These are phyloP conservation scores for Phenganax marumi DNA, from an alignment of 92 coral and sea anemone species.

Conservation along the genomic window DNA sequence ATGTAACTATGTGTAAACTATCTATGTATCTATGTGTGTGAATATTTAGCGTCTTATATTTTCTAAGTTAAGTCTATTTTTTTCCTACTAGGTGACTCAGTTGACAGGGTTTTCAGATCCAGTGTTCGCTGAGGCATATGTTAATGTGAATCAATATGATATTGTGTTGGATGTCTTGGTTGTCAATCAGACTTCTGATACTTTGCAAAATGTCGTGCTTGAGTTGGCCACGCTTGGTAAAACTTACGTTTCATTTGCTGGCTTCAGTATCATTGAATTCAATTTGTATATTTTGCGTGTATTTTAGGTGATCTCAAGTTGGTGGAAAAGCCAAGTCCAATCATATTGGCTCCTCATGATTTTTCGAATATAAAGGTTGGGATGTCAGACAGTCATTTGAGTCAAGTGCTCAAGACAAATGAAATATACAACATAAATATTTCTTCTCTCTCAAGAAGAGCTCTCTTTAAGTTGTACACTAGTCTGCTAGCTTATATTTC, in stretches of 20 bases:
- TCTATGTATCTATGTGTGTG: neutral
- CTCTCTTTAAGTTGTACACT: no score
- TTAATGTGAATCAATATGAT: conserved; percentile 97
- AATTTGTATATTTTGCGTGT: neutral
- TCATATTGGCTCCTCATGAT: conserved; percentile 88
- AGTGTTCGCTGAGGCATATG: conserved; percentile 98
- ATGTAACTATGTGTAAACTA: no score
- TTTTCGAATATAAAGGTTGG: conserved; percentile 96
- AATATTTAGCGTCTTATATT: neutral
- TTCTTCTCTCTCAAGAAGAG: no score
- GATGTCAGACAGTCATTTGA: no score
- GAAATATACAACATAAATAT: no score
- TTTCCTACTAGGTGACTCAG: conserved; percentile 86
- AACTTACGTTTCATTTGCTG: neutral
- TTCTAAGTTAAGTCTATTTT: neutral
- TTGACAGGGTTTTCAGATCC: conserved; percentile 99
- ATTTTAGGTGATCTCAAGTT: conserved; percentile 85
- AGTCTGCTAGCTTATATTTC: no score
- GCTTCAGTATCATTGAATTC: neutral
- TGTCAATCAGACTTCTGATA: conserved; percentile 98
- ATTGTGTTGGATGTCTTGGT: conserved; percentile 93
- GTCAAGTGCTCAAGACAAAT: no score
- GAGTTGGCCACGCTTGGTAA: conserved; percentile 97
- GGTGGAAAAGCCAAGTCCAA: conserved; percentile 97
- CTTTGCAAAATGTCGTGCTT: conserved; percentile 86